Base-by-base conservation (phyloP, 2,797 vertebrate species). In the Nannoperca obscura region DNA sequence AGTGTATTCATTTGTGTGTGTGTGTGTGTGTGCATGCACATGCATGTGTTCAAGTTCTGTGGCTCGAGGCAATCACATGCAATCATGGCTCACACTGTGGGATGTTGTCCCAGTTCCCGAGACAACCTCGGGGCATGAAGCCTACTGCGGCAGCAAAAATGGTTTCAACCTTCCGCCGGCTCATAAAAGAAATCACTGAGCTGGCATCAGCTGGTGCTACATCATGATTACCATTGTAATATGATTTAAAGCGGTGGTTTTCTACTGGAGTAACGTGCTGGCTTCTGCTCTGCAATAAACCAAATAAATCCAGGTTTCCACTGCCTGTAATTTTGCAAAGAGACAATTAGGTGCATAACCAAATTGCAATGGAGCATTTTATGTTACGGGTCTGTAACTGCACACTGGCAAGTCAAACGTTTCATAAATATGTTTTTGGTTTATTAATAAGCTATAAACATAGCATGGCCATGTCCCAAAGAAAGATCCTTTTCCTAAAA, bases 81-180 rank as follows among this genome's bases (percentile, higher is more conserved):
- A 76, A 81, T 72, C 22, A 0, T 54, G 13, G 74, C 75, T 82
- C 78, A 83, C 80, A 84, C 69, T 69, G 54, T 77, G 74, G 82
- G 74, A 91, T 44, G 74, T 44, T 78, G 89, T 90, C 90, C 90
- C 79, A 90, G 79, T 90, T 93, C 75, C 83, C 70, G 34, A 86
- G 82, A 85, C 52, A 57, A 86, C 73, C 71, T 19, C 17, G 3
- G 77, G 83, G 52, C 75, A 87, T 80, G 78, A 85, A 78, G 81
- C 59, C 59, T 52, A 44, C 52, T 69, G 77, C 27, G 22, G 70
- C 46, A 62, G 53, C 86, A 76, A 65, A 73, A 83, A 84, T 40
- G 69, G 46, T 82, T 81, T 71, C 77, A 71, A 74, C 74, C 70
- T 42, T 74, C 54, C 5, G 36, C 71, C 71, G 69, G 27, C 80